Evolutionary conservation across 2,113 vertebrate genomes (phyloP).

Genomic region (Poeciliopsis turrubarensis): DNA sequence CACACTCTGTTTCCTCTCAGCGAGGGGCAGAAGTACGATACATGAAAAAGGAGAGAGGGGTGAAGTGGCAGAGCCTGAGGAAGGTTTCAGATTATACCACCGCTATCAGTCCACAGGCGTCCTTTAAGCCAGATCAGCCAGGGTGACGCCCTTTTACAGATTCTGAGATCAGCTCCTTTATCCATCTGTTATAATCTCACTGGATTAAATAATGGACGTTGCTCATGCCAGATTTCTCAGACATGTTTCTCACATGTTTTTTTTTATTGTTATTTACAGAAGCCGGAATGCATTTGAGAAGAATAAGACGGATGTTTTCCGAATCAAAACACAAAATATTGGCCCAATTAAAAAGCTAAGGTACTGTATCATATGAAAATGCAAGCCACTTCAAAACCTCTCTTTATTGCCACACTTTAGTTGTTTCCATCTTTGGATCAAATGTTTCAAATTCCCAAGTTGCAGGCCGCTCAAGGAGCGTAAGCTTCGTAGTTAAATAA

Average conservation of each 20-base stretch:
- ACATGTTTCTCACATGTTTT: conserved; percentile 19
- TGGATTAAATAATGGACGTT: neutral
- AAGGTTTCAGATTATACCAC: conserved; percentile 41
- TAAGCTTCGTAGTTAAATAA: conserved; percentile 10
- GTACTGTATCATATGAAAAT: conserved; percentile 69
- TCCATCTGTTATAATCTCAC: conserved; percentile 12
- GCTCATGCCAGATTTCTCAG: neutral
- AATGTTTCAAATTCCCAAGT: conserved; percentile 4
- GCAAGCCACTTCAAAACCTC: neutral
- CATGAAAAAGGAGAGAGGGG: conserved; percentile 4
- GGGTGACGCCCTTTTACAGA: conserved; percentile 32
- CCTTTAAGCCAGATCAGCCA: conserved; percentile 25
- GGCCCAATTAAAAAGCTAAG: conserved; percentile 94
- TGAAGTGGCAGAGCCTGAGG: conserved; percentile 19
- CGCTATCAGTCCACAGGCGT: conserved; percentile 25
- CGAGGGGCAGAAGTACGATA: conserved; percentile 16
- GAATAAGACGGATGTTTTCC: conserved; percentile 94
- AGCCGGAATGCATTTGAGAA: conserved; percentile 95
- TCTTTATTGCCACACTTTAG: neutral
- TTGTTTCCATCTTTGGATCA: neutral
- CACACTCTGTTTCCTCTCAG: conserved; percentile 9
- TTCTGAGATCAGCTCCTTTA: conserved; percentile 9
- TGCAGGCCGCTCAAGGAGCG: conserved; percentile 11
- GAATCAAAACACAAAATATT: conserved; percentile 96
- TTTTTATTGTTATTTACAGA: conserved; percentile 78